A percentile compares a stretch with the other conserved stretches of the same genome.
Conservation (phyloP, 2,113 vertebrate genomes). For the Elanoides forficatus region DNA sequence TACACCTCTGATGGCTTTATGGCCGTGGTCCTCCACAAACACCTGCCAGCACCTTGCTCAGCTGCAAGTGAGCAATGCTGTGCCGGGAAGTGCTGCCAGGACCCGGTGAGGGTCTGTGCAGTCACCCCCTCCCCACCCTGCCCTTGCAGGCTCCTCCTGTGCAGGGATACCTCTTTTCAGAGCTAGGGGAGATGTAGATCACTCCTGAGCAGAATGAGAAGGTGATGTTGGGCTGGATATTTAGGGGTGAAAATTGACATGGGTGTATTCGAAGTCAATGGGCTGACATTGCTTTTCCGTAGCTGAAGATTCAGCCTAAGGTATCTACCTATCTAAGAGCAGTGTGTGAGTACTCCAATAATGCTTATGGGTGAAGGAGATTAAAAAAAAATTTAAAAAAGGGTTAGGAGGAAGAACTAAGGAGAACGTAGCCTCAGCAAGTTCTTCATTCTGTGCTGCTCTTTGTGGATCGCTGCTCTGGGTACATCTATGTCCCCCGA, state of each 20-base stretch:
- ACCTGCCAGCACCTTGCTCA: background rate
- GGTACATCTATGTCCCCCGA: background rate
- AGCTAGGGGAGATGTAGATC: background rate
- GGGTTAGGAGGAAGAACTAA: background rate
- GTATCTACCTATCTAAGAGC: background rate
- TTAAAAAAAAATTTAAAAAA: background rate
- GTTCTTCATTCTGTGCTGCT: background rate
- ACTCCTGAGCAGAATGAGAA: background rate
- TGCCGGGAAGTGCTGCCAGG: background rate
- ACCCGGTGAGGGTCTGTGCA: rapidly evolving
- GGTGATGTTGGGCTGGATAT: background rate
- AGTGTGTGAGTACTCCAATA: background rate
- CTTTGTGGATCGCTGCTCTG: background rate
- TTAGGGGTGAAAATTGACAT: rapidly evolving
- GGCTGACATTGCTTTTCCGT: background rate
- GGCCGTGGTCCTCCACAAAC: background rate
- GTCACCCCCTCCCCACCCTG: background rate
- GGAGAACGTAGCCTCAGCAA: background rate
- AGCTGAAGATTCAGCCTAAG: background rate
- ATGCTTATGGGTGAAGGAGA: background rate
- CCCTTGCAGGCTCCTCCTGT: background rate
- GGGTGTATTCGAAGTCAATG: background rate
- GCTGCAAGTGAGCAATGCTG: background rate
- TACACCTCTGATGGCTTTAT: background rate
- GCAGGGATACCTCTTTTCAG: background rate